Percentiles rank a stretch among this genome's conserved stretches.
Conservation (phyloP, 1,140 invertebrate species). For the Anthonomus grandis region DNA sequence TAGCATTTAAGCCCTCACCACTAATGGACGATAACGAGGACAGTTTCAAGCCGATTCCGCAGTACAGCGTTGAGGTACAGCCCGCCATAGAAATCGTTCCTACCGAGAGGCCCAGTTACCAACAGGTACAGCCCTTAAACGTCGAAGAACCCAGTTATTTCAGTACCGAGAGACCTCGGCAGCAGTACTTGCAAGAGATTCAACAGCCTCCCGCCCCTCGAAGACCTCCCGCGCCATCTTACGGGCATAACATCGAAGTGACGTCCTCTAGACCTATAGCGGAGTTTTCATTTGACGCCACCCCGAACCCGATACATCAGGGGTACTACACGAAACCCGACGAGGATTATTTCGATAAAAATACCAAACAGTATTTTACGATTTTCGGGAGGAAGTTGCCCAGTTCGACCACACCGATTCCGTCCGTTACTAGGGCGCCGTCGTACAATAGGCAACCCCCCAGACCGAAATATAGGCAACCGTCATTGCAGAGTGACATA, state of each 20-base stretch:
- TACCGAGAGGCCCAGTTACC: constrained; percentile 35
- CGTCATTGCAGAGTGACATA: constrained; percentile 57
- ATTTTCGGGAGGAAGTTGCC: constrained; percentile 69
- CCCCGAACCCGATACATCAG: constrained; percentile 60
- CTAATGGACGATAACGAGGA: constrained; percentile 52
- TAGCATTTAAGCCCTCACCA: constrained; percentile 34
- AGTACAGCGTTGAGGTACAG: constrained; percentile 57
- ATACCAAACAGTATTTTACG: constrained; percentile 73
- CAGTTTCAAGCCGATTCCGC: constrained; percentile 60
- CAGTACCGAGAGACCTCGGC: constrained; percentile 38
- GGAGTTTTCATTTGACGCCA: constrained; percentile 49
- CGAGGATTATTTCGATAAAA: constrained; percentile 66
- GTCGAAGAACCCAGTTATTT: constrained; percentile 48
- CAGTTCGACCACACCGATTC: constrained; percentile 52
- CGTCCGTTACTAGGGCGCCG: constrained; percentile 21
- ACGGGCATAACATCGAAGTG: neutral
- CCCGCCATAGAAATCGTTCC: constrained; percentile 43
- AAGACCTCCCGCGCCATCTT: constrained; percentile 27
- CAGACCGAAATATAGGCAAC: constrained; percentile 25
- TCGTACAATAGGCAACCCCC: constrained; percentile 9
- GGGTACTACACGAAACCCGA: constrained; percentile 71
- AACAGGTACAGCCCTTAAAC: constrained; percentile 47
- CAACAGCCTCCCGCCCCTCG: neutral
- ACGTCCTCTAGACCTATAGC: constrained; percentile 31
- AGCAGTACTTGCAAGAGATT: constrained; percentile 17